phyloP scores from a whole-genome alignment of 2,113 vertebrate species.

The Toxostoma redivivum region DNA sequence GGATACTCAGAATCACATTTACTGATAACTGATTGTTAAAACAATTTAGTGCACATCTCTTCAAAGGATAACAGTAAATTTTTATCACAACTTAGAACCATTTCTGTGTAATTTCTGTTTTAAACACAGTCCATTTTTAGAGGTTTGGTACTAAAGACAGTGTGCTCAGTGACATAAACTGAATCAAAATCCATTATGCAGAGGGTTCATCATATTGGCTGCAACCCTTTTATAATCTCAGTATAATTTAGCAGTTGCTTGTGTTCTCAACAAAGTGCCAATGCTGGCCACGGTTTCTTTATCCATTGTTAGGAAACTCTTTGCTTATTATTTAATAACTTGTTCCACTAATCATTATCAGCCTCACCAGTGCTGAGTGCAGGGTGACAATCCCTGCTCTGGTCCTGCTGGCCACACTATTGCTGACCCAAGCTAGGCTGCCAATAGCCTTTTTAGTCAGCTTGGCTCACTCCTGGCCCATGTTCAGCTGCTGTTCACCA shows the following conservation, averaged over 20 bases:
- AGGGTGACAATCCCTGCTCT: background rate
- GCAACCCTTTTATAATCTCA: background rate
- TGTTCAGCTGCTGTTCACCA: background rate
- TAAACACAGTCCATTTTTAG: background rate
- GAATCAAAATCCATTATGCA: background rate
- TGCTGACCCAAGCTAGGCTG: background rate
- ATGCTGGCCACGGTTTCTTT: background rate
- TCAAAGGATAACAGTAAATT: background rate
- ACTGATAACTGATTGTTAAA: background rate
- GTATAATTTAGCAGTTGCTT: background rate
- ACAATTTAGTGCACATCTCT: background rate
- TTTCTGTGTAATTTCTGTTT: background rate
- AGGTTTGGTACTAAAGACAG: background rate
- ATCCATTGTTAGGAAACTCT: background rate
- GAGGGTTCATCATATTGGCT: background rate
- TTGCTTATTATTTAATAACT: background rate
- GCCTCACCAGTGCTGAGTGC: rapidly evolving
- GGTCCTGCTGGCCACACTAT: background rate
- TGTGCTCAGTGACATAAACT: background rate
- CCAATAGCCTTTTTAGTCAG: background rate
- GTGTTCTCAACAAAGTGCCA: background rate
- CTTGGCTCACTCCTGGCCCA: background rate
- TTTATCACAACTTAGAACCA: background rate
- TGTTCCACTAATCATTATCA: background rate
- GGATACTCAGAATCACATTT: background rate